Percentiles rank a stretch among this genome's conserved stretches.
phyloP scores from a whole-genome alignment of 2,888 invertebrate genomes.

The Drosophila paramelanica region DNA sequence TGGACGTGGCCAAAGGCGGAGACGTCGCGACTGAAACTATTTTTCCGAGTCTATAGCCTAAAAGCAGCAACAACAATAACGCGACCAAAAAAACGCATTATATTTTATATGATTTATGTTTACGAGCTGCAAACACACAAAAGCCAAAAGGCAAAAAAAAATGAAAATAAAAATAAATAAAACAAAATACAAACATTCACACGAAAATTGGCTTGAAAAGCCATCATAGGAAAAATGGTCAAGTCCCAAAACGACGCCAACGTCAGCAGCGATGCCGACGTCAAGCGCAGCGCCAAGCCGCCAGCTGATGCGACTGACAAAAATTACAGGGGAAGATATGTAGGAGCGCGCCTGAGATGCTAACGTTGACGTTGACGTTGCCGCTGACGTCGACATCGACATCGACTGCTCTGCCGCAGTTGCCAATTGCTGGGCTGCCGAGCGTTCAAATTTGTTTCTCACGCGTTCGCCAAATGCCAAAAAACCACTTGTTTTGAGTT shows the following conservation, averaged over 20 bases:
- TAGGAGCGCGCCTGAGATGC: slow-evolving; percentile 19
- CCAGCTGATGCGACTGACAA: slow-evolving; percentile 37
- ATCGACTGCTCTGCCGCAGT: slow-evolving; percentile 8
- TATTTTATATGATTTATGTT: slow-evolving; percentile 57
- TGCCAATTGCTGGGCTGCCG: slow-evolving; percentile 9
- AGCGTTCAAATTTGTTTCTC: slow-evolving; percentile 57
- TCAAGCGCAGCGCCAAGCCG: slow-evolving; percentile 4
- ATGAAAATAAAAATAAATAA: slow-evolving; percentile 7
- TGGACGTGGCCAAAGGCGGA: slow-evolving; percentile 14
- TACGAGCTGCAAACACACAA: slow-evolving; percentile 47
- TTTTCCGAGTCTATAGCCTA: slow-evolving; percentile 5
- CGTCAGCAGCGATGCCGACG: slow-evolving; percentile 4
- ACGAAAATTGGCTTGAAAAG: slow-evolving; percentile 43
- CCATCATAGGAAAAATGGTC: slow-evolving; percentile 34
- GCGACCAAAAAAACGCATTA: slow-evolving; percentile 27
- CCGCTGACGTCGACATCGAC: not conserved
- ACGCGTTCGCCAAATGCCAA: slow-evolving; percentile 47
- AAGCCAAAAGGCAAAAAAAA: slow-evolving; percentile 18
- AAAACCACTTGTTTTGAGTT: slow-evolving; percentile 54
- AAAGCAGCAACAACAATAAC: slow-evolving; percentile 8
- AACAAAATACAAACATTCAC: slow-evolving; percentile 26
- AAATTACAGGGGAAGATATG: slow-evolving; percentile 15
- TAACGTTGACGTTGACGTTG: slow-evolving; percentile 1
- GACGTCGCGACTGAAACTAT: slow-evolving; percentile 33
- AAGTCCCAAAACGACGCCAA: slow-evolving; percentile 27